A percentile compares a stretch with the other conserved stretches of the same genome.
phyloP scores from a whole-genome alignment of 2,113 vertebrate species.

The Addax nasomaculatus region DNA sequence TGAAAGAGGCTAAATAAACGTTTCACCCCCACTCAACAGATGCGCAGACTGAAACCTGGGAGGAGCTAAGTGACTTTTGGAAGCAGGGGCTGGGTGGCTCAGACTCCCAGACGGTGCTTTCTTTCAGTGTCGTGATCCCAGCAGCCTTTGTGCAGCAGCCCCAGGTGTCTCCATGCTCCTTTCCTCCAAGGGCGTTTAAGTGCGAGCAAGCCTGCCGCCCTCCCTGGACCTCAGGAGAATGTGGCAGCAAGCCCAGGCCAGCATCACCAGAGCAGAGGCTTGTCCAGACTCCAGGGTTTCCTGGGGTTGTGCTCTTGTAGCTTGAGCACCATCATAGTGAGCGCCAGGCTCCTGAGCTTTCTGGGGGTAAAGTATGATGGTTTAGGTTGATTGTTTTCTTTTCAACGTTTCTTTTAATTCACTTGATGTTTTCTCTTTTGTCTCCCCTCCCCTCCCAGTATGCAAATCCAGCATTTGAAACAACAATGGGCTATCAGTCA shows the following conservation, averaged over 20 bases:
- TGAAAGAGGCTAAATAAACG: not conserved
- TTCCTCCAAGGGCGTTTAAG: not conserved
- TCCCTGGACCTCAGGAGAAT: not conserved
- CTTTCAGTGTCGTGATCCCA: rapidly evolving
- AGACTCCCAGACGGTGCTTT: not conserved
- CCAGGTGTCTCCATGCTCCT: not conserved
- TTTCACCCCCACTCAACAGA: not conserved
- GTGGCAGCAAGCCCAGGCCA: not conserved
- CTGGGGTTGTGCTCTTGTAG: not conserved
- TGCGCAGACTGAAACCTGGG: not conserved
- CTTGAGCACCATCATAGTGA: not conserved
- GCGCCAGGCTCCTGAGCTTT: not conserved
- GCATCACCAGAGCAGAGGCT: not conserved
- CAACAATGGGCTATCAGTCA: conserved; percentile 94
- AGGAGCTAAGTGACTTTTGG: not conserved
- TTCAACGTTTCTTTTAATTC: conserved; percentile 24
- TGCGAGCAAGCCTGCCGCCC: no score
- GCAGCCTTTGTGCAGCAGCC: not conserved
- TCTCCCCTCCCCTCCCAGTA: conserved; percentile 83
- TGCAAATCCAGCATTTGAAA: conserved; percentile 96
- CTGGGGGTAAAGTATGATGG: not conserved
- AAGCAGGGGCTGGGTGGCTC: no score
- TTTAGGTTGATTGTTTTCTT: not conserved
- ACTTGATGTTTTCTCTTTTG: conserved; percentile 32
- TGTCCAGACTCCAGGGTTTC: not conserved